A percentile compares a stretch with the other conserved stretches of the same genome.
Evolutionary conservation across 2,797 vertebrate species (phyloP).

Genomic region (Syngnathus acus): DNA sequence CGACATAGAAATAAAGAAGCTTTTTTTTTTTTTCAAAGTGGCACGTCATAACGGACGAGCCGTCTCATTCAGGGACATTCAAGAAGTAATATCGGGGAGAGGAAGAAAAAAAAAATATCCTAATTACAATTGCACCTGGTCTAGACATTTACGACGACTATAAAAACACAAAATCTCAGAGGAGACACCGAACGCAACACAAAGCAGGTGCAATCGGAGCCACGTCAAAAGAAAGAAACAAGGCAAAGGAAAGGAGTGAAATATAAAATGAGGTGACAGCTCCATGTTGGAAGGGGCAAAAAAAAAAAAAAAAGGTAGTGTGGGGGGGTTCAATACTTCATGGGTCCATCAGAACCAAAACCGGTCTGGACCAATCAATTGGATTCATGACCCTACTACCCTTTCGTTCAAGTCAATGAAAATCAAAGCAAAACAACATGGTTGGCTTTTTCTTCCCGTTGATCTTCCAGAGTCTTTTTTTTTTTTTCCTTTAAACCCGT

Average conservation of each 20-base stretch:
- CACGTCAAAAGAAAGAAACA: constrained; percentile 54
- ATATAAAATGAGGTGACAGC: constrained; percentile 9
- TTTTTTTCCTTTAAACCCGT: not conserved
- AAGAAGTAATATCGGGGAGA: constrained; percentile 29
- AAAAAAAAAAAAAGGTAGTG: constrained; percentile 32
- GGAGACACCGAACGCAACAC: constrained; percentile 57
- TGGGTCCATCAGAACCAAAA: not conserved
- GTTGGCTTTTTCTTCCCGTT: constrained; percentile 56
- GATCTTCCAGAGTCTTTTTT: constrained; percentile 11
- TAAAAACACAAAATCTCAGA: constrained; percentile 45
- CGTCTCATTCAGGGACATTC: constrained; percentile 49
- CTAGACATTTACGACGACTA: constrained; percentile 51
- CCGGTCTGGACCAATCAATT: not conserved
- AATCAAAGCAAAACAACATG: constrained; percentile 34
- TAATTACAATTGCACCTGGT: constrained; percentile 55
- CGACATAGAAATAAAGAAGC: not conserved
- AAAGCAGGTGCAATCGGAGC: constrained; percentile 55
- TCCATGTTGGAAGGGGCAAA: not conserved
- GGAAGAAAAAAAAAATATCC: constrained; percentile 17
- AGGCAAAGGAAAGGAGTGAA: not conserved
- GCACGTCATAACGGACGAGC: constrained; percentile 21
- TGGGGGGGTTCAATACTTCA: constrained; percentile 53
- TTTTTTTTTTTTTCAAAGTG: constrained; percentile 7
- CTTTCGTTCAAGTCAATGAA: not conserved
- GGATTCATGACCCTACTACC: constrained; percentile 7